These are phyloP conservation scores for Mungos mungo DNA, from an alignment of 2,113 vertebrate species.

Conservation along the genomic window DNA sequence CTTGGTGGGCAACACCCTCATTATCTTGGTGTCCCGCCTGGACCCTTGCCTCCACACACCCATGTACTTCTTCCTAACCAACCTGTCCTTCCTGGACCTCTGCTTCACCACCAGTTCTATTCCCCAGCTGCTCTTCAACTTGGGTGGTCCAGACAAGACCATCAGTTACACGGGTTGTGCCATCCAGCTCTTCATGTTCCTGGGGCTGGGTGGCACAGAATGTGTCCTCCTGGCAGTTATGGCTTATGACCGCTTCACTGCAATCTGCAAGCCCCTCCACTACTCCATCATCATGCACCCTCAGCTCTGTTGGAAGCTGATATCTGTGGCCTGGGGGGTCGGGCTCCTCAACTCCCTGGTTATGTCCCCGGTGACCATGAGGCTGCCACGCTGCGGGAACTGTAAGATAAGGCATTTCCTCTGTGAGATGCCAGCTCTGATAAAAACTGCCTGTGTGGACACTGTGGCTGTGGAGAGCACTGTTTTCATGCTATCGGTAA, in stretches of 20 bases:
- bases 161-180: constrained; percentile 57
- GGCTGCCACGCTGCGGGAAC: constrained; percentile 54
- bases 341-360: constrained; percentile 64
- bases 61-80: constrained; percentile 70
- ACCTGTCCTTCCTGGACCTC: constrained; percentile 60
- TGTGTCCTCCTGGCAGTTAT: constrained; percentile 63
- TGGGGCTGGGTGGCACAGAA: constrained; percentile 55
- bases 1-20: constrained; percentile 56
- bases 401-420: constrained; percentile 68
- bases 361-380: constrained; percentile 65
- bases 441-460: constrained; percentile 69
- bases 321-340: constrained; percentile 57
- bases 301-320: constrained; percentile 50
- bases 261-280: constrained; percentile 70
- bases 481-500: constrained; percentile 29
- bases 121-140: constrained; percentile 58
- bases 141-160: constrained; percentile 2
- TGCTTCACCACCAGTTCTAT: constrained; percentile 56
- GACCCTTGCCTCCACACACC: constrained; percentile 54
- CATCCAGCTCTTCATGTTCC: constrained; percentile 66
- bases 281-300: constrained; percentile 66
- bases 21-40: constrained; percentile 56
- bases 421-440: constrained; percentile 73
- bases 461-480: constrained; percentile 48
- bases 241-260: constrained; percentile 71